Base-by-base conservation (phyloP, 2,888 invertebrate species). In the Amiota minor region DNA sequence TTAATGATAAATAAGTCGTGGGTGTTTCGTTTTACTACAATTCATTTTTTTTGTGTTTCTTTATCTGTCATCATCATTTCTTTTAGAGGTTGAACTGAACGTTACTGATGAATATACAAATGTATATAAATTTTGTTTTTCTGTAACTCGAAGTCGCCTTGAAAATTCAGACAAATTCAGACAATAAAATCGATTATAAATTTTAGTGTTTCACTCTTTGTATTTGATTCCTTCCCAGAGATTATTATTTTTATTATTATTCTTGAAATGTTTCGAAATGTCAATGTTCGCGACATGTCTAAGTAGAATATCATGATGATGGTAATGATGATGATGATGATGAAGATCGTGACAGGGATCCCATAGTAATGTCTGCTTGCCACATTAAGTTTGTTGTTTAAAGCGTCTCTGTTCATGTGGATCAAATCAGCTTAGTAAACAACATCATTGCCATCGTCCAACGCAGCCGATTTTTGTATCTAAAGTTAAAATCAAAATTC, bases 1-100 rank as follows among this genome's bases (percentile, higher is more conserved):
- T 85, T 86, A 86, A 82, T 80, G 85, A 82, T 81, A 81, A 79
- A 75, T 84, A 75, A 35, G 79, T 76, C 74, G 84, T 84, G 85
- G 85, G 85, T 84, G 83, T 84, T 80, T 76, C 76, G 72, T 20
- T 16, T 56, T 35, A 35, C 35, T 59, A 4, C 9, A 1, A 20
- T 35, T 35, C 56, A 56, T 56, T 2, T 14, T 20, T 59, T 59
- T 8, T 59, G 59, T 18, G 20, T 59, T 59, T 59, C 18, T 18
- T 59, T 50, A 50, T 50, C n/a, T n/a, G 53, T 35, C 35, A 35
- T 35, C 35, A 62, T 62, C 35, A 14, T 62, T 45, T 35, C 18
- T 59, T 11, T 59, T 62, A 18, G 11, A n/a, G 23, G 23, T 23
- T 23, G 23, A 23, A 23, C 23, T 23, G 23, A 23, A 23, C 23